Evolutionary conservation across 2,888 invertebrate genomes (phyloP).

Genomic region (Diplazon laetatorius): DNA sequence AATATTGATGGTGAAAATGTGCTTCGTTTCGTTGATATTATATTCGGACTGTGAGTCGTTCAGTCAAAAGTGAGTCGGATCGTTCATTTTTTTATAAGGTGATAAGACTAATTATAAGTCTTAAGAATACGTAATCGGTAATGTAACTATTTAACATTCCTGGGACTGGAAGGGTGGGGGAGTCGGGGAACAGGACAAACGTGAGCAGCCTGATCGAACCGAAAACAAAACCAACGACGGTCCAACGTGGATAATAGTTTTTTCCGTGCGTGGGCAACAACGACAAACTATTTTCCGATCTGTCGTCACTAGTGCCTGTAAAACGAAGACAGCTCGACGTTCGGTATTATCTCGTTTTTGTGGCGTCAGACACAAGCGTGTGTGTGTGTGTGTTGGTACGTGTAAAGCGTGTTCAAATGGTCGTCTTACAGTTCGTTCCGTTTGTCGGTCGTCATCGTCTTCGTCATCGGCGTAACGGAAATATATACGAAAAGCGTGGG

Average conservation of each 20-base stretch:
- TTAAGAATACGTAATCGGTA: no score
- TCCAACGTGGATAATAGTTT: slow-evolving; percentile 48
- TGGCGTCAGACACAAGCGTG: background rate
- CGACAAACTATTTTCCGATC: slow-evolving; percentile 66
- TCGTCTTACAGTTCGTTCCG: background rate
- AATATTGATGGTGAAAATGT: no score
- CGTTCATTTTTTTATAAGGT: no score
- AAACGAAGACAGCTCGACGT: slow-evolving; percentile 48
- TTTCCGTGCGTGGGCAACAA: slow-evolving; percentile 53
- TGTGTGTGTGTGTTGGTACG: background rate
- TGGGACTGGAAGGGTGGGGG: no score
- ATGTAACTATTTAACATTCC: no score
- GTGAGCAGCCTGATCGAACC: slow-evolving; percentile 22
- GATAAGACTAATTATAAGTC: no score
- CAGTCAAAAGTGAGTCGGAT: no score
- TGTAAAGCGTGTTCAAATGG: no score
- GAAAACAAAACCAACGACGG: slow-evolving; percentile 9
- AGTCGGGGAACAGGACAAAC: background rate
- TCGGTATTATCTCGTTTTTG: no score
- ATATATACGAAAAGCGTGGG: slow-evolving; percentile 54
- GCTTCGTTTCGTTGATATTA: no score
- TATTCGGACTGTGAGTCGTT: no score
- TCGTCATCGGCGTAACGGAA: slow-evolving; percentile 52
- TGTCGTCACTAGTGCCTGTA: slow-evolving; percentile 61
- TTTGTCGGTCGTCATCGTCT: slow-evolving; percentile 1